Conservation (phyloP, 2,888 invertebrate species). For the Acronicta leporina region DNA sequence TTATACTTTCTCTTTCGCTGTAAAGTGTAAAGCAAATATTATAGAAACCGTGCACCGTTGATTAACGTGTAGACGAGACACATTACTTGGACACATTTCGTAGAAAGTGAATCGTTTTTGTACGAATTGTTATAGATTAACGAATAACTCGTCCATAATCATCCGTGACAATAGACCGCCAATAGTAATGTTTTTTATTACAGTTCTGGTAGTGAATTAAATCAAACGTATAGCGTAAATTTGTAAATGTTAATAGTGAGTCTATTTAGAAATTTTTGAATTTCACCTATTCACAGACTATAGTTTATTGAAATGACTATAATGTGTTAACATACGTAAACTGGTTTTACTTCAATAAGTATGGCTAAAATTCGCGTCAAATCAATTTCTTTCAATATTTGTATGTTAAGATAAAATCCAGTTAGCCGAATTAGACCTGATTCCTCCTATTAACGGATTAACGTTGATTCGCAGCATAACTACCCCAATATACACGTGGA, state of each 20-base stretch:
- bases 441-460: too few relatives aligned
- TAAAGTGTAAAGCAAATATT: constrained; percentile 17
- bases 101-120: constrained; percentile 22
- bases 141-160: constrained; percentile 8
- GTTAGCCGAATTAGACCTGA: too few relatives aligned
- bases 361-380: too few relatives aligned
- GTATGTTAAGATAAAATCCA: too few relatives aligned
- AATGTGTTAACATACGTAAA: too few relatives aligned
- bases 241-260: too few relatives aligned
- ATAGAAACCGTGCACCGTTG: constrained; percentile 15
- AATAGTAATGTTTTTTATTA: constrained; percentile 5
- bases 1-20: constrained; percentile 48
- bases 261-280: too few relatives aligned
- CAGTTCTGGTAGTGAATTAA: constrained; percentile 1
- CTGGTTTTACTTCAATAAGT: too few relatives aligned
- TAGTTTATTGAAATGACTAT: neutral
- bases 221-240: neutral
- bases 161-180: constrained; percentile 5
- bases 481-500: constrained; percentile 11
- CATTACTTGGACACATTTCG: neutral
- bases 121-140: constrained; percentile 4
- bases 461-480: too few relatives aligned
- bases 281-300: too few relatives aligned
- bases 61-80: constrained; percentile 21
- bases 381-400: too few relatives aligned